Conservation (phyloP, 2,113 vertebrate genomes). For the Macaca nemestrina region DNA sequence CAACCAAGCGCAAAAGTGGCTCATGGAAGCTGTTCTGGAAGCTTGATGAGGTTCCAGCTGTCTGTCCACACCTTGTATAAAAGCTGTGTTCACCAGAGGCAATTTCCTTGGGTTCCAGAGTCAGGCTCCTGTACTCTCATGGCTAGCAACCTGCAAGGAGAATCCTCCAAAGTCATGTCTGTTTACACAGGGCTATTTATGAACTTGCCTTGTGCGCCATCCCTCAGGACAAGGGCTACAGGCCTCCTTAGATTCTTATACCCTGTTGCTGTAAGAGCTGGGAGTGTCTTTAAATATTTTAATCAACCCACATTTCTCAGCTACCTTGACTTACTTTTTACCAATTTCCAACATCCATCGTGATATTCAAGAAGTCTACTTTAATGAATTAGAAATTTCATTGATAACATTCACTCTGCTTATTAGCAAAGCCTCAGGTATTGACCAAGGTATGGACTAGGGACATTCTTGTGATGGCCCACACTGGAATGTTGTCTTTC, state of each 20-base stretch:
- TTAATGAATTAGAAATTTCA: background rate
- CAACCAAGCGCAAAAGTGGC: background rate
- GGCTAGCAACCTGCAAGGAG: background rate
- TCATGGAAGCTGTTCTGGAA: background rate
- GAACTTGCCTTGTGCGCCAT: too few relatives aligned
- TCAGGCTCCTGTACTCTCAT: background rate
- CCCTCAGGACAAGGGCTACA: background rate
- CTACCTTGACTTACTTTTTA: background rate
- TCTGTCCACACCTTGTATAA: rapidly evolving
- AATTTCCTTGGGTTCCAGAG: background rate
- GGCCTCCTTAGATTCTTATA: background rate
- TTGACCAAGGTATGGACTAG: background rate
- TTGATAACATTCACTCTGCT: background rate
- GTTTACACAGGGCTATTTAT: background rate
- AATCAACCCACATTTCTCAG: background rate
- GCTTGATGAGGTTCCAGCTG: background rate
- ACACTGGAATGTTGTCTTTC: background rate
- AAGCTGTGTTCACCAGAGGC: background rate
- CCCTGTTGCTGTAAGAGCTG: rapidly evolving
- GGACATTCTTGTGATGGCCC: too few relatives aligned
- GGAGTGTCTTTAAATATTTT: background rate
- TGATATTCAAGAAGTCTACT: background rate
- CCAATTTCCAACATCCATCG: background rate
- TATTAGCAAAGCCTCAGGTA: background rate
- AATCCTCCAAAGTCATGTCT: background rate